These are phyloP conservation scores for Acestrorhynchus altus DNA, from an alignment of 2,797 vertebrate species.

Conservation along the genomic window DNA sequence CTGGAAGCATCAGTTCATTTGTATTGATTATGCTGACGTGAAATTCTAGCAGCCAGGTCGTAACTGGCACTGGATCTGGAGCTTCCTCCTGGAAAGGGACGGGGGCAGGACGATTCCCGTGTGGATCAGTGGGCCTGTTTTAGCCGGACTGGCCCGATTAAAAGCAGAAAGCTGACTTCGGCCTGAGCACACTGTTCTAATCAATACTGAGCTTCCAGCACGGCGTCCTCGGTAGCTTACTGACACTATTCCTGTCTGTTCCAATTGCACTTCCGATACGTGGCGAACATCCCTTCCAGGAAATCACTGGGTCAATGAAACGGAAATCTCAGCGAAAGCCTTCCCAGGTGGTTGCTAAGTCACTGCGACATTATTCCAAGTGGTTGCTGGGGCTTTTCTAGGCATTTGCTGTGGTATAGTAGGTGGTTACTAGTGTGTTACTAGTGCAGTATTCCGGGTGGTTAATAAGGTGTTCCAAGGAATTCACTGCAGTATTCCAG, in stretches of 20 bases:
- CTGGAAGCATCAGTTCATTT: not conserved
- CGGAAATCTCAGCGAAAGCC: too few relatives aligned
- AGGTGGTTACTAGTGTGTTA: too few relatives aligned
- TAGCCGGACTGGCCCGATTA: conserved; percentile 22
- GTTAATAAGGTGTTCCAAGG: too few relatives aligned
- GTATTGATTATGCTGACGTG: not conserved
- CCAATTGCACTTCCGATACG: too few relatives aligned
- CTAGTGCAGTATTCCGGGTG: too few relatives aligned
- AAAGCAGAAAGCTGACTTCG: conserved; percentile 43
- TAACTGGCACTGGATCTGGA: not conserved
- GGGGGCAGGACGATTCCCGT: conserved; percentile 21
- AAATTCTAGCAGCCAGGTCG: conserved; percentile 12
- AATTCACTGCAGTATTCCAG: too few relatives aligned
- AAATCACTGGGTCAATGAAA: too few relatives aligned
- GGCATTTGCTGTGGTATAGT: too few relatives aligned
- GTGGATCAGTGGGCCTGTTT: conserved; percentile 30
- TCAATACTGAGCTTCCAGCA: conserved; percentile 61
- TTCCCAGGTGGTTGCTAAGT: too few relatives aligned
- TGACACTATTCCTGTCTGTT: conserved; percentile 30
- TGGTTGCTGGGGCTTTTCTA: too few relatives aligned
- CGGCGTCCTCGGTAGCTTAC: conserved; percentile 30
- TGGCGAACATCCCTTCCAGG: too few relatives aligned
- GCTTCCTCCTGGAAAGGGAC: not conserved
- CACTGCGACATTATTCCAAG: too few relatives aligned
- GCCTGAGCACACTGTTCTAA: conserved; percentile 35